Evolutionary conservation across 2,113 vertebrate genomes (phyloP).

Genomic region (Brachypodius melanocephalos): DNA sequence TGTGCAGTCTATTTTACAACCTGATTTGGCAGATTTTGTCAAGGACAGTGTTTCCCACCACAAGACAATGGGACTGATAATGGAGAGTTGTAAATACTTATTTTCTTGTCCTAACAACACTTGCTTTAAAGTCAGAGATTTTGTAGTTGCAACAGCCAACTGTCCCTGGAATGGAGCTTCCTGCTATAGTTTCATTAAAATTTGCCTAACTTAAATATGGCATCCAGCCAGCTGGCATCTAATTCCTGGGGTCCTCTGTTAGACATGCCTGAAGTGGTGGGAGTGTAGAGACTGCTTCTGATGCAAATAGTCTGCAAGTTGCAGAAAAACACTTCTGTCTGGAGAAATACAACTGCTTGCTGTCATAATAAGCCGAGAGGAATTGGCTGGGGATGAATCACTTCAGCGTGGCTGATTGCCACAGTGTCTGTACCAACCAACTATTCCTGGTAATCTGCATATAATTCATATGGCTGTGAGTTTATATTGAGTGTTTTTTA

Average conservation of each 20-base stretch:
- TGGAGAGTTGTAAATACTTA: neutral
- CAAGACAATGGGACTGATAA: neutral
- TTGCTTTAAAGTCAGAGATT: neutral
- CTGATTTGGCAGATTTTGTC: neutral
- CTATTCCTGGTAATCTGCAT: neutral
- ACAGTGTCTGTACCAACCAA: neutral
- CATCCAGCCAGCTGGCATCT: neutral
- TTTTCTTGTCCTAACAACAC: neutral
- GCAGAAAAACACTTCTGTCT: neutral
- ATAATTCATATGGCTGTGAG: neutral
- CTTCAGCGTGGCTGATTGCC: neutral
- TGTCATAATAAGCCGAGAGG: neutral
- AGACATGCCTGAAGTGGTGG: neutral
- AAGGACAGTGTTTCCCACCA: neutral
- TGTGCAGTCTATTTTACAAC: neutral
- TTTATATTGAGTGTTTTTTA: neutral
- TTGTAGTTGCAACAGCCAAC: neutral
- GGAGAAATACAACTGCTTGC: constrained; percentile 22
- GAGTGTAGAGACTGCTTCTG: neutral
- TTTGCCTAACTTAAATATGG: neutral
- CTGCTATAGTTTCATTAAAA: neutral
- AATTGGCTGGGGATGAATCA: neutral
- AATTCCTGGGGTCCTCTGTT: neutral
- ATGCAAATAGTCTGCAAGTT: neutral
- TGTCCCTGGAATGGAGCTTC: neutral